Base-by-base conservation (phyloP, 2,113 vertebrate genomes). In the Zapornia atra region DNA sequence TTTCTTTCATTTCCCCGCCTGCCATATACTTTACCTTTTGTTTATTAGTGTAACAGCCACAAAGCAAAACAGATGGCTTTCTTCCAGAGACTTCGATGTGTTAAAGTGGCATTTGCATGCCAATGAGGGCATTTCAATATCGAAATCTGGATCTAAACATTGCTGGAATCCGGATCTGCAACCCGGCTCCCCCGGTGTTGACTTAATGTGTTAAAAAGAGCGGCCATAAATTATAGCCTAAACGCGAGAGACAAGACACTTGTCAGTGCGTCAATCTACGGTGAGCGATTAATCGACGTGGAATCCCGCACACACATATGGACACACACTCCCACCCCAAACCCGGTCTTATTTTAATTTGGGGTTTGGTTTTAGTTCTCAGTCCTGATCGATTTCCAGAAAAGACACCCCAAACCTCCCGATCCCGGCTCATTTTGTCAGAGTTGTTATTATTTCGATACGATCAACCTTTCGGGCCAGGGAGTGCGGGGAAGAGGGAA, bases 31-130 rank as follows among this genome's bases (percentile, higher is more conserved):
- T 94, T 97, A 97, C 97, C 98, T 97, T 98, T 98, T 98, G 98
- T 98, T 98, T 98, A 97, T 97, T 98, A 96, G 97, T 97, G 95
- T 98, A 97, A 97, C 19, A 97, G 82, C 83, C 96, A 96, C 98
- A 98, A 97, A 98, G 97, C 96, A 97, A 97, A 98, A 96, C 98
- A 98, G 98, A 98, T 98, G 98, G 98, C 96, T 96, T 92, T 69
- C 86, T 97, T 96, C 96, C 97, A 96, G 97, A 96, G 96, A 82
- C 98, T 98, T 98, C 95, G 96, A 98, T 98, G 98, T 98, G 98
- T 82, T 98, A 97, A 98, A 97, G 82, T 94, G 82, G 88, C 87
- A 98, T 98, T 98, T 97, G 97, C 98, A 98, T 98, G 94, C 97
- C 97, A 98, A 94, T 97, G 90, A 97, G 71, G 73, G 57, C 57